These are phyloP conservation scores for Aegithalos caudatus DNA, from an alignment of 2,113 vertebrate species.

Conservation along the genomic window DNA sequence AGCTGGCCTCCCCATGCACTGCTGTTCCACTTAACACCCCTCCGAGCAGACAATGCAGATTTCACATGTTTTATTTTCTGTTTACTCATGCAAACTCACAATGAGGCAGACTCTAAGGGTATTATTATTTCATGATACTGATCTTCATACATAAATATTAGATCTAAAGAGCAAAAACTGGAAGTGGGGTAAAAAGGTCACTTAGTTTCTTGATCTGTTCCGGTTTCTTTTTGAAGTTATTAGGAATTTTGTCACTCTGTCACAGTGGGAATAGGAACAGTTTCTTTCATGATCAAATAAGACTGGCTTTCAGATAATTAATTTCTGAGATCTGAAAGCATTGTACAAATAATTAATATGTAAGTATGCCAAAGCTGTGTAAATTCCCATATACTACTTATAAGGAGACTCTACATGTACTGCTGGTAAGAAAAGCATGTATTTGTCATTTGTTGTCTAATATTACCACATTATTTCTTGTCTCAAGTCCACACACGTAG, in stretches of 20 bases:
- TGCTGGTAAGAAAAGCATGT: not conserved
- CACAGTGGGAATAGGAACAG: not conserved
- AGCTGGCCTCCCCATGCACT: accelerated
- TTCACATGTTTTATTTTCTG: not conserved
- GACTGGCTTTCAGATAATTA: not conserved
- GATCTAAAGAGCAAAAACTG: not conserved
- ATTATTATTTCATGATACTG: not conserved
- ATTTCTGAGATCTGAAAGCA: not conserved
- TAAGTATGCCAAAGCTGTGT: not conserved
- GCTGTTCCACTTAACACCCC: not conserved
- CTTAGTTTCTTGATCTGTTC: not conserved
- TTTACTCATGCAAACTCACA: not conserved
- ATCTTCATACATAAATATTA: not conserved
- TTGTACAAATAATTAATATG: not conserved
- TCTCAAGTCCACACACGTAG: not conserved
- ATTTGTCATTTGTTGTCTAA: not conserved
- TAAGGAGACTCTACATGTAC: not conserved
- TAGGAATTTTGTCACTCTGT: not conserved
- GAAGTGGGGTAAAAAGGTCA: not conserved
- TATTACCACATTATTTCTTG: not conserved
- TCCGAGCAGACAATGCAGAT: not conserved
- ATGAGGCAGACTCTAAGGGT: not conserved
- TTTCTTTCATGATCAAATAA: not conserved
- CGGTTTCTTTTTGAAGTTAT: not conserved
- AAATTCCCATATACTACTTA: not conserved